Percentiles rank a stretch among this genome's conserved stretches.
Evolutionary conservation across 2,113 vertebrate genomes (phyloP).

Genomic region (Dascyllus trimaculatus): DNA sequence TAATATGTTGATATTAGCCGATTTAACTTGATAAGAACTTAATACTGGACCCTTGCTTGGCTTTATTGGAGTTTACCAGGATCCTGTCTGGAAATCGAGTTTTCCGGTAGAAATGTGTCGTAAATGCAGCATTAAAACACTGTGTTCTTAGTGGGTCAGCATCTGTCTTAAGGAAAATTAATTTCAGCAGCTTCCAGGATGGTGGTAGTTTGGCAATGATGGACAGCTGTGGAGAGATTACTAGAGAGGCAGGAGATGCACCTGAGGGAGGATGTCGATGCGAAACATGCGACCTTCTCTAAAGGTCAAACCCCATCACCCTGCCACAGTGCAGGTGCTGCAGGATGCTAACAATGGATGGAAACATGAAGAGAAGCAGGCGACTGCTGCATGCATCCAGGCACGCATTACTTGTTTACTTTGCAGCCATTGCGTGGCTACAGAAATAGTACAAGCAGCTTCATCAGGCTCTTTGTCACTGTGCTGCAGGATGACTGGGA

Average conservation of each 20-base stretch:
- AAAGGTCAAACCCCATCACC: conserved; percentile 51
- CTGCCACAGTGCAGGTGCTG: conserved; percentile 11
- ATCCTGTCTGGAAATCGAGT: not conserved
- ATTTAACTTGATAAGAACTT: conserved; percentile 34
- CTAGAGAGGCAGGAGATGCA: not conserved
- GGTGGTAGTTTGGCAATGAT: too few species aligned
- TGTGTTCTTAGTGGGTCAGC: not conserved
- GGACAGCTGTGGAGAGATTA: not conserved
- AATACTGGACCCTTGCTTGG: conserved; percentile 9
- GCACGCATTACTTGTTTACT: conserved; percentile 18
- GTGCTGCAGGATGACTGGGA: conserved; percentile 31
- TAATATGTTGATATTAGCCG: conserved; percentile 37
- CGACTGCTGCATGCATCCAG: not conserved
- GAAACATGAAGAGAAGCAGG: not conserved
- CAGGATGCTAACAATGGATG: not conserved
- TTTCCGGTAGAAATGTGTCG: not conserved
- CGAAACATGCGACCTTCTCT: conserved; percentile 57
- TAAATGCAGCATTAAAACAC: not conserved
- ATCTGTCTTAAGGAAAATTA: too few species aligned
- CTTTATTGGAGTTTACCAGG: conserved; percentile 19
- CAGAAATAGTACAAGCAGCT: not conserved
- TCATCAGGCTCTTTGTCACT: conserved; percentile 18
- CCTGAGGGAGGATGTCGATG: conserved; percentile 19
- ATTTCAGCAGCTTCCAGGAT: too few species aligned
- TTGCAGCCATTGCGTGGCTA: not conserved